Evolutionary conservation across 2,888 invertebrate species (phyloP), one percentile per base, ranked within the genome.

Genomic region (Tolmerus cingulatus): DNA sequence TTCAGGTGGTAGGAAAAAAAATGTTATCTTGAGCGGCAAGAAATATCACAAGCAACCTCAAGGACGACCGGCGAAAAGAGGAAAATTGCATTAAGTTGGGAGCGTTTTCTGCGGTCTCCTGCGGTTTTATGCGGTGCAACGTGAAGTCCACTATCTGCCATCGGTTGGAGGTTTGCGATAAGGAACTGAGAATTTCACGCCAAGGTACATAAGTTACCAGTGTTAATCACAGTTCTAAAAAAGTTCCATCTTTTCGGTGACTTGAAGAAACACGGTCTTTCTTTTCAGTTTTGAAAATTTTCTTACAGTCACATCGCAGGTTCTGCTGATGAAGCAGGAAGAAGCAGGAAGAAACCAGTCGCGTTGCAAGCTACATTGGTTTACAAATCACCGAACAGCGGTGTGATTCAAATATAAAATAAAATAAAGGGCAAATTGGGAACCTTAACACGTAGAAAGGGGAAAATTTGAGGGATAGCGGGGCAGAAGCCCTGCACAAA

Each of bases 391-490:
- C 51, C 82, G 57, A 81, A 30, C 81, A 74, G 30, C 76, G 55
- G 57, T 87, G 87, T 86, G 87, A 87, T 87, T 87, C 86, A 87
- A 87, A 87, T 87, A 86, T 87, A 86, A 87, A 86, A 86, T 81
- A 87, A 76, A 34, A 74, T 5, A 40, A 23, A 66, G 37, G 46
- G 12, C 16, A 74, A 87, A 87, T 87, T 87, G 79, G 46, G 76
- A 87, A 76, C 30, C 87, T 19, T 66, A 55, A 78, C 87, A 87
- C 87, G 87, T 87, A 30, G 9, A 46, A 5, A 1, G 19, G 66
- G 19, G 0, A 2, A 9, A 27, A 66, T 19, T 66, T 66, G 19
- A 66, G 27, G 12, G 5, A 66, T 3, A 12, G 14, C 57, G 23
- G 8, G 7, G 37, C 2, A 76, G 19, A 14, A 34, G 8, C 5